These are phyloP conservation scores for Atrichornis clamosus DNA, from an alignment of 2,113 vertebrate genomes.

Conservation along the genomic window DNA sequence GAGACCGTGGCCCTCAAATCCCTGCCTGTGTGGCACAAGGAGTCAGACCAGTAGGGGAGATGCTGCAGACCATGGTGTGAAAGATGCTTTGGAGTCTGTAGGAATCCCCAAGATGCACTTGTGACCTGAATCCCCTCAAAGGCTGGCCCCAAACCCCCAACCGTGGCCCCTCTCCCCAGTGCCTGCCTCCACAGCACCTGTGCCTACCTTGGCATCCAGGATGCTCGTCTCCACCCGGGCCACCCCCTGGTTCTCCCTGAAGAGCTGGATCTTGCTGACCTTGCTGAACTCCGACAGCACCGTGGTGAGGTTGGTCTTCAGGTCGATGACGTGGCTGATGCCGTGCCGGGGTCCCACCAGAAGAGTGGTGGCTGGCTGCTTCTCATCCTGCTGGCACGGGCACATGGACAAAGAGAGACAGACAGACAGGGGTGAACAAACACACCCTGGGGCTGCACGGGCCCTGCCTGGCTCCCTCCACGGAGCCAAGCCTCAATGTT, in stretches of 20 bases:
- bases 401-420: not conserved
- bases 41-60: not conserved
- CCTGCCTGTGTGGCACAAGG: not conserved
- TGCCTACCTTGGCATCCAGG: slow-evolving; percentile 90
- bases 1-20: not conserved
- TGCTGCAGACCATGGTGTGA: not conserved
- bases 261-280: slow-evolving; percentile 94
- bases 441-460: not conserved
- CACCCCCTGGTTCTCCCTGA: slow-evolving; percentile 92
- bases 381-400: slow-evolving; percentile 81
- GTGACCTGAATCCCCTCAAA: not conserved
- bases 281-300: slow-evolving; percentile 95
- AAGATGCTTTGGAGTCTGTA: not conserved
- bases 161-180: not conserved
- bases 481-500: not conserved
- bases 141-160: not conserved
- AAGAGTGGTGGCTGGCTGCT: slow-evolving; percentile 91
- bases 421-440: not conserved
- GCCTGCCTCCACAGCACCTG: accelerated
- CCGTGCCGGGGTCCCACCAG: slow-evolving; percentile 95
- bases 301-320: slow-evolving; percentile 98
- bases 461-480: not conserved
- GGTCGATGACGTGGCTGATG: slow-evolving; percentile 97
- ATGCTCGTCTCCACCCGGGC: slow-evolving; percentile 94
- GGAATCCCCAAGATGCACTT: not conserved